phyloP scores from a whole-genome alignment of 2,113 vertebrate genomes.

The Cynoglossus semilaevis region DNA sequence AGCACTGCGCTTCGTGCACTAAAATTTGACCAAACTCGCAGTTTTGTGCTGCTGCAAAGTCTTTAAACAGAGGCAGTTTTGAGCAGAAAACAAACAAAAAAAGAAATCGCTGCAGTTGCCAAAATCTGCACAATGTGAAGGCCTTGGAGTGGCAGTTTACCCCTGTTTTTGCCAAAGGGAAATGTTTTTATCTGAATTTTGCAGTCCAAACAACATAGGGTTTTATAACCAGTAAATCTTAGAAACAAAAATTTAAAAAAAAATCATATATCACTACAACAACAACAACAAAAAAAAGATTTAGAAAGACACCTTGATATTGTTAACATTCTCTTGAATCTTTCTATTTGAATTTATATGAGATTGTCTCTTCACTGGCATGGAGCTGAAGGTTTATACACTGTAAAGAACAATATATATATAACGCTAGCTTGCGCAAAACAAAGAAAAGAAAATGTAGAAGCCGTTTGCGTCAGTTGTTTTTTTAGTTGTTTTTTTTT shows the following conservation, averaged over 20 bases:
- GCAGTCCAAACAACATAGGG: conserved; percentile 35
- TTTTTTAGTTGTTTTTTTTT: conserved; percentile 27
- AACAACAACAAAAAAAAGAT: conserved; percentile 12
- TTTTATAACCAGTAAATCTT: conserved; percentile 61
- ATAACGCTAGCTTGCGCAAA: conserved; percentile 39
- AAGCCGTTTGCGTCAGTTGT: conserved; percentile 30
- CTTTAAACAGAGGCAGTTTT: neutral
- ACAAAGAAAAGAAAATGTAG: conserved; percentile 13
- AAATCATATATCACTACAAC: conserved; percentile 41
- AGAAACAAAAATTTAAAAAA: conserved; percentile 59
- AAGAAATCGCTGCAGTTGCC: conserved; percentile 26
- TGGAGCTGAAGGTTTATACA: conserved; percentile 65
- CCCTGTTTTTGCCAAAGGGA: conserved; percentile 72
- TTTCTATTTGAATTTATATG: conserved; percentile 64
- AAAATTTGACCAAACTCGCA: neutral
- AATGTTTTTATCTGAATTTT: conserved; percentile 65
- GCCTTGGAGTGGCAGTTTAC: conserved; percentile 70
- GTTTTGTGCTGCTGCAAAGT: neutral
- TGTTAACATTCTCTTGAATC: conserved; percentile 34
- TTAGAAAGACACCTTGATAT: conserved; percentile 37
- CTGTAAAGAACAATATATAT: conserved; percentile 53
- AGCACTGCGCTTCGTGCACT: neutral
- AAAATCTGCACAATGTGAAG: conserved; percentile 43
- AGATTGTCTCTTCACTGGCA: conserved; percentile 70
- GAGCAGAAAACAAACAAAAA: neutral